Conservation (phyloP, 2,113 vertebrate species). For the Chaenogobius annularis region DNA sequence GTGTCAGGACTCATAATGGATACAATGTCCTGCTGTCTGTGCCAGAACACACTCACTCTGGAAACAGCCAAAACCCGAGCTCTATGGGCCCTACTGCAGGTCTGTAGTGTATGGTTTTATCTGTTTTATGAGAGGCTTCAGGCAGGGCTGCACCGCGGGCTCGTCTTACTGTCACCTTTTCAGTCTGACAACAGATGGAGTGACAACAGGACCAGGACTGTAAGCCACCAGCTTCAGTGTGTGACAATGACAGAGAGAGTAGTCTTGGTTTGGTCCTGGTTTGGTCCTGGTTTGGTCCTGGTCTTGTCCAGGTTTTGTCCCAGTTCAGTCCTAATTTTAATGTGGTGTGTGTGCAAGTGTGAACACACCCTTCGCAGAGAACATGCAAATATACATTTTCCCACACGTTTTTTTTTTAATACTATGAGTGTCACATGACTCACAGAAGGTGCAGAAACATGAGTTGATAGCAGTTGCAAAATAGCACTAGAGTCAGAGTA, state of each 20-base stretch:
- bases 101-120: slow-evolving; percentile 37
- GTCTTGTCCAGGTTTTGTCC: too few species aligned
- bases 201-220: slow-evolving; percentile 23
- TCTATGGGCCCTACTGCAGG: slow-evolving; percentile 22
- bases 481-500: not conserved
- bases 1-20: slow-evolving; percentile 29
- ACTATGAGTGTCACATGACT: not conserved
- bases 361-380: not conserved
- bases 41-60: slow-evolving; percentile 11
- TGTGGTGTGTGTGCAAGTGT: not conserved
- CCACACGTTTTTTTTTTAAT: not conserved
- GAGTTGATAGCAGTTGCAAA: not conserved
- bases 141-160: slow-evolving; percentile 20
- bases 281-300: too few species aligned
- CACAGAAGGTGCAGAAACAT: not conserved
- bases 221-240: slow-evolving; percentile 20
- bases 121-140: slow-evolving; percentile 34
- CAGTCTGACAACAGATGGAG: slow-evolving; percentile 54
- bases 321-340: too few species aligned
- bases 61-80: slow-evolving; percentile 32
- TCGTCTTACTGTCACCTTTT: slow-evolving; percentile 62
- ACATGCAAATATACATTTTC: not conserved
- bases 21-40: slow-evolving; percentile 37
- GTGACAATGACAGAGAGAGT: too few species aligned
- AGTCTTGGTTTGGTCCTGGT: too few species aligned